phyloP scores from a whole-genome alignment of 2,113 vertebrate genomes.

The Eubucco bourcierii region DNA sequence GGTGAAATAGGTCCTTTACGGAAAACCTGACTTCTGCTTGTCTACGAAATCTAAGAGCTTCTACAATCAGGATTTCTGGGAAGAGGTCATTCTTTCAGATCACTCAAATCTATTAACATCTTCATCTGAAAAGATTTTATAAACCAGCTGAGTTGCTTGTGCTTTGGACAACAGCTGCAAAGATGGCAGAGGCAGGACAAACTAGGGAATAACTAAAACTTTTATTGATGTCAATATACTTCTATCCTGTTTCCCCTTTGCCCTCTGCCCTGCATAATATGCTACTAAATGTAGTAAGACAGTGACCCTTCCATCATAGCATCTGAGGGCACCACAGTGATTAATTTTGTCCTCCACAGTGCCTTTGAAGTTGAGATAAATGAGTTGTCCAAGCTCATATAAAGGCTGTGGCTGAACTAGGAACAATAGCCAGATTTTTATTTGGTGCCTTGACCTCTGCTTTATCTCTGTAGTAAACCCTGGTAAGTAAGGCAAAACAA shows the following conservation, averaged over 20 bases:
- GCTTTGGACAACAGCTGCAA: not conserved
- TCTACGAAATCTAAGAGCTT: not conserved
- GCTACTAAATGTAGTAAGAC: not conserved
- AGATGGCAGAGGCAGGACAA: not conserved
- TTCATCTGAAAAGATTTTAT: not conserved
- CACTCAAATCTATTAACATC: not conserved
- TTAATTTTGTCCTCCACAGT: conserved; percentile 14
- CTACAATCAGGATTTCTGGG: not conserved
- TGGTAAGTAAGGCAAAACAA: not conserved
- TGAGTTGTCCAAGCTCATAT: not conserved
- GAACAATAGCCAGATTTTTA: conserved; percentile 36
- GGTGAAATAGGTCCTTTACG: not conserved
- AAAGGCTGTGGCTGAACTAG: not conserved
- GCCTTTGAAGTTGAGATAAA: conserved; percentile 55
- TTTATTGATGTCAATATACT: not conserved
- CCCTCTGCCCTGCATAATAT: not conserved
- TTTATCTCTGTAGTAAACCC: conserved; percentile 37
- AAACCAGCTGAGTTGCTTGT: not conserved
- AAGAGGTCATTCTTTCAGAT: not conserved
- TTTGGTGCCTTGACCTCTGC: conserved; percentile 19
- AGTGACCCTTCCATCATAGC: not conserved
- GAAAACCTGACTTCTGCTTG: not conserved
- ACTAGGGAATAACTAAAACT: not conserved
- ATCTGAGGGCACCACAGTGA: not conserved
- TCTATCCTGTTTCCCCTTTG: not conserved